A percentile compares a stretch with the other conserved stretches of the same genome.
phyloP scores from a whole-genome alignment of 1,140 invertebrate species.

The Fopius arisanus region DNA sequence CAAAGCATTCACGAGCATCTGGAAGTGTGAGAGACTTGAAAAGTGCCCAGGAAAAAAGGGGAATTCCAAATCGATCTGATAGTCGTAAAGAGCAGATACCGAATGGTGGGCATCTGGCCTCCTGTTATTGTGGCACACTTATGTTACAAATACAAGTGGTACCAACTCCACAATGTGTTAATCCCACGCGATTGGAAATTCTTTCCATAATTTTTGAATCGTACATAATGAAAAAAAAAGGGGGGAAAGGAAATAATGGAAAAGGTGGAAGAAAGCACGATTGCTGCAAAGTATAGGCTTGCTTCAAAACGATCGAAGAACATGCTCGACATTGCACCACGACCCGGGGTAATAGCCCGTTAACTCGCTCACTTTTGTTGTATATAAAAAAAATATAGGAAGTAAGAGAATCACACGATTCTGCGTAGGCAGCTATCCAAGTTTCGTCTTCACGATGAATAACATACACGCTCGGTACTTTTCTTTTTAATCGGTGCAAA shows the following conservation, averaged over 20 bases:
- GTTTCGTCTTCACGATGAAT: neutral
- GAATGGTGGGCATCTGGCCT: neutral
- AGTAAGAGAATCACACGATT: neutral
- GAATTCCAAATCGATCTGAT: neutral
- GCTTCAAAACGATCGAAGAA: neutral
- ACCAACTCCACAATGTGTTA: neutral
- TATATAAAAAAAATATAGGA: neutral
- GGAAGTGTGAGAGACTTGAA: neutral
- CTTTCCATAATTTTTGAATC: neutral
- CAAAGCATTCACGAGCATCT: neutral
- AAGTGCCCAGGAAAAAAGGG: neutral
- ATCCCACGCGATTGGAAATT: slow-evolving; percentile 6
- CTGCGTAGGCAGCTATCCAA: neutral
- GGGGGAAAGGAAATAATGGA: neutral
- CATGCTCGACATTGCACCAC: neutral
- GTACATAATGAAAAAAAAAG: neutral
- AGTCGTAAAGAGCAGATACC: neutral
- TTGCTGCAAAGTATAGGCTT: slow-evolving; percentile 6
- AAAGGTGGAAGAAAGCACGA: neutral
- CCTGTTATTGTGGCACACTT: slow-evolving; percentile 7
- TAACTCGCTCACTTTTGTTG: neutral
- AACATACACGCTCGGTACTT: neutral
- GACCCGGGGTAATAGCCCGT: slow-evolving; percentile 8
- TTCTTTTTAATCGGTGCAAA: neutral
- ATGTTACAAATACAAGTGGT: neutral